Percentiles rank a stretch among this genome's conserved stretches.
phyloP scores from a whole-genome alignment of 2,888 invertebrate species.

The Zhuqinia jingwanae region DNA sequence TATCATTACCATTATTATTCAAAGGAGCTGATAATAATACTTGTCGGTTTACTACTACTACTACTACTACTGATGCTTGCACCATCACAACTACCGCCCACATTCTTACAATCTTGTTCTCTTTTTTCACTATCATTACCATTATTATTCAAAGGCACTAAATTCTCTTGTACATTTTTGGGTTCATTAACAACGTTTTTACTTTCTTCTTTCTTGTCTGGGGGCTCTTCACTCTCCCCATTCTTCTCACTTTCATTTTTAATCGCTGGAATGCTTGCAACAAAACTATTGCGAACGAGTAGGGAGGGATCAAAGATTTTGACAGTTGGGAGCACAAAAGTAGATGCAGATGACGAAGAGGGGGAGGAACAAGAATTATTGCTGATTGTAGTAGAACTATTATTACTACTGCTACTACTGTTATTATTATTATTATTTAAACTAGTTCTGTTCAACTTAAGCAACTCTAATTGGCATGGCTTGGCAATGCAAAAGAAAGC shows the following conservation, averaged over 20 bases:
- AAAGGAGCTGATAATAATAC: conserved; percentile 62
- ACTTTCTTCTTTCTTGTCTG: conserved; percentile 25
- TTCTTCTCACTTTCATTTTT: conserved; percentile 12
- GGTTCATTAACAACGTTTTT: conserved; percentile 47
- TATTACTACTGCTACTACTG: conserved; percentile 44
- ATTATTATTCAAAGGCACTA: conserved; percentile 35
- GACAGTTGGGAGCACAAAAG: conserved; percentile 28
- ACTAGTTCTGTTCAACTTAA: conserved; percentile 62
- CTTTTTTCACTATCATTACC: not conserved
- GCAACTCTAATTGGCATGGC: conserved; percentile 75
- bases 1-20: too few relatives aligned
- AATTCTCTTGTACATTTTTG: conserved; percentile 55
- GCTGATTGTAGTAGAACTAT: conserved; percentile 18
- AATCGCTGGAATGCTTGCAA: not conserved
- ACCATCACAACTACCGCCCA: conserved; percentile 41
- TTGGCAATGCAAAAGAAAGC: conserved; percentile 75
- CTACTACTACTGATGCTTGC: not conserved
- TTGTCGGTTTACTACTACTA: conserved; percentile 45
- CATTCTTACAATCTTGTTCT: not conserved
- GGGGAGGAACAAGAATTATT: conserved; percentile 35
- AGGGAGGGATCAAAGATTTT: conserved; percentile 54
- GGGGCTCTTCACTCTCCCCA: not conserved
- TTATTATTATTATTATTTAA: conserved; percentile 27
- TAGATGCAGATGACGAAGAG: not conserved
- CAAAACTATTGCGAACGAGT: conserved; percentile 38